phyloP scores from a whole-genome alignment of 2,888 invertebrate genomes.

The Dasypolia templi region DNA sequence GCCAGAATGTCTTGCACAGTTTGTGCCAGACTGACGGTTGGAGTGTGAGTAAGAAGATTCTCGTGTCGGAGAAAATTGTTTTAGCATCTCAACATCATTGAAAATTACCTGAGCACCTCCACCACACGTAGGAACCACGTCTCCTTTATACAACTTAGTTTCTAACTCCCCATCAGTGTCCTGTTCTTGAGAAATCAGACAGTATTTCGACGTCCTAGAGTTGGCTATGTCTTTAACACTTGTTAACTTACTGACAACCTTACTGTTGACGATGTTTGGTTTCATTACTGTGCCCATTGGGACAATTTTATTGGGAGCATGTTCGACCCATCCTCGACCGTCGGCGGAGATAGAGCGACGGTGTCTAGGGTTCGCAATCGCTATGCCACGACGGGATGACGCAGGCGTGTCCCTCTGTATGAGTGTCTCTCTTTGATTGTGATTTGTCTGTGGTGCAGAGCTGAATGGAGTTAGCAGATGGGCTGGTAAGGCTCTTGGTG shows the following conservation, averaged over 20 bases:
- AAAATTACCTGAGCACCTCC: slow-evolving; percentile 99
- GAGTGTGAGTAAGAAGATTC: slow-evolving; percentile 74
- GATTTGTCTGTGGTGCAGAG: slow-evolving; percentile 74
- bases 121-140: slow-evolving; percentile 97
- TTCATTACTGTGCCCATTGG: slow-evolving; percentile 97
- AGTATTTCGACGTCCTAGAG: slow-evolving; percentile 95
- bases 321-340: slow-evolving; percentile 96
- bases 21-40: slow-evolving; percentile 74
- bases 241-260: slow-evolving; percentile 95
- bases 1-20: slow-evolving; percentile 85
- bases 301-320: slow-evolving; percentile 94
- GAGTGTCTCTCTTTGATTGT: slow-evolving; percentile 63
- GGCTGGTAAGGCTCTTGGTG: slow-evolving; percentile 85
- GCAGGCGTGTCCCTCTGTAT: slow-evolving; percentile 77
- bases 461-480: slow-evolving; percentile 86
- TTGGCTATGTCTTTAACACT: slow-evolving; percentile 94
- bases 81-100: slow-evolving; percentile 97
- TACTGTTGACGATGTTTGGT: slow-evolving; percentile 95
- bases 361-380: slow-evolving; percentile 93
- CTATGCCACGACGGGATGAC: slow-evolving; percentile 90
- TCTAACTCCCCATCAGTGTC: slow-evolving; percentile 98
- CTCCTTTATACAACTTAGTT: slow-evolving; percentile 98
- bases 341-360: slow-evolving; percentile 95
- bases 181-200: slow-evolving; percentile 97
- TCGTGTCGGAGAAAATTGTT: slow-evolving; percentile 94